Conservation (phyloP, 1,140 invertebrate genomes). For the Ceratina australensis region DNA sequence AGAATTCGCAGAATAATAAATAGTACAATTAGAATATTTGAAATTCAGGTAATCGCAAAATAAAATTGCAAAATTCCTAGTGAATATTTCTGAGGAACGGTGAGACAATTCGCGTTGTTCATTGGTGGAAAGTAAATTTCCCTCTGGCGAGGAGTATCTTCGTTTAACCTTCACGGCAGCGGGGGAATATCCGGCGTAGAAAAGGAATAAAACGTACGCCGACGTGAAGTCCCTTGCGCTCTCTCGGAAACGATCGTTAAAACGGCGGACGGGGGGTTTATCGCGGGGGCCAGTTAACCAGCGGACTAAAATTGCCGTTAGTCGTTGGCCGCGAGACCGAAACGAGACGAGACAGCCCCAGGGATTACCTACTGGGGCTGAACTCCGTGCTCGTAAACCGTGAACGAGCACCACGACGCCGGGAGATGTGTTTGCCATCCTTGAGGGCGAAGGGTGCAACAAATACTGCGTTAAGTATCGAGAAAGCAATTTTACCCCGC, state of each 20-base stretch:
- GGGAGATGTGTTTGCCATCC: background rate
- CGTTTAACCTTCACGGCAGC: background rate
- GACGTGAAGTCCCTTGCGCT: conserved; percentile 4
- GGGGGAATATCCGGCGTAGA: background rate
- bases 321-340: conserved; percentile 30
- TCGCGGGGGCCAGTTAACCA: conserved; percentile 32
- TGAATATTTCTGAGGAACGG: too few species aligned
- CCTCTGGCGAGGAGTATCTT: too few species aligned
- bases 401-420: background rate
- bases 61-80: too few species aligned
- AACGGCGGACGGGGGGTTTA: conserved; percentile 19
- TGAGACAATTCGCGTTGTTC: too few species aligned
- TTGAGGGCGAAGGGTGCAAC: too few species aligned
- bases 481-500: too few species aligned
- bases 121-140: too few species aligned
- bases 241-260: conserved; percentile 25
- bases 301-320: conserved; percentile 34
- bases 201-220: background rate
- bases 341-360: conserved; percentile 5
- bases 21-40: too few species aligned
- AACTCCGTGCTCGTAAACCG: conserved; percentile 15
- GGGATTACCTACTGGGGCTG: conserved; percentile 6
- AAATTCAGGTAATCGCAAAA: too few species aligned
- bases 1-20: too few species aligned
- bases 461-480: too few species aligned